Percentiles rank a stretch among this genome's conserved stretches.
phyloP scores from a whole-genome alignment of 2,888 invertebrate species.

The Tineola bisselliella region DNA sequence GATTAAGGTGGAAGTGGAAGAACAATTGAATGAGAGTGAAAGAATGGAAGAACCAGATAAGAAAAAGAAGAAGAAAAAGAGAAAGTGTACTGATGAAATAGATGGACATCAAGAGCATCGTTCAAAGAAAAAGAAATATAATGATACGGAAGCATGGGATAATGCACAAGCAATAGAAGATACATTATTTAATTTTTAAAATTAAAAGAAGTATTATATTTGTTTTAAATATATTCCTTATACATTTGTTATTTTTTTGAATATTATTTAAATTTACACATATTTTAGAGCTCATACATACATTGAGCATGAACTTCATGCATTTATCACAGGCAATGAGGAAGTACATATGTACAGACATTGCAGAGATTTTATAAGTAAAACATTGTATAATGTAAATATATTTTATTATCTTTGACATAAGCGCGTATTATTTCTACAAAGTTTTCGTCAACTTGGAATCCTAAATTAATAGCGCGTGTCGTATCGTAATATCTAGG shows the following conservation, averaged over 20 bases:
- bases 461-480: conserved; percentile 39
- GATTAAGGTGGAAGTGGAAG: conserved; percentile 28
- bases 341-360: conserved; percentile 12
- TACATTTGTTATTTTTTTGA: too few relatives aligned
- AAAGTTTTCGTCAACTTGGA: conserved; percentile 35
- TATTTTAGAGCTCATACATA: too few relatives aligned
- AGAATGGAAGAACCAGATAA: neutral
- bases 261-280: too few relatives aligned
- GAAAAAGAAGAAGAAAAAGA: conserved; percentile 28
- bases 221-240: too few relatives aligned
- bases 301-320: too few relatives aligned
- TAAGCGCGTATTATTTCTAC: conserved; percentile 36
- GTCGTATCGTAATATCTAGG: conserved; percentile 39
- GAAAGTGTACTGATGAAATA: conserved; percentile 22
- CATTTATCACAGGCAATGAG: too few relatives aligned
- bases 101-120: conserved; percentile 16
- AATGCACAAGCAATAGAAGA: conserved; percentile 50
- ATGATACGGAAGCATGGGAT: conserved; percentile 41
- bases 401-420: neutral
- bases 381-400: too few relatives aligned
- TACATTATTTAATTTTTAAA: conserved; percentile 50
- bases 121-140: conserved; percentile 28
- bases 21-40: neutral
- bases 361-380: neutral
- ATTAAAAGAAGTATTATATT: too few relatives aligned